Evolutionary conservation across 2,888 invertebrate genomes (phyloP).

Genomic region (Leptinotarsa haldemani): DNA sequence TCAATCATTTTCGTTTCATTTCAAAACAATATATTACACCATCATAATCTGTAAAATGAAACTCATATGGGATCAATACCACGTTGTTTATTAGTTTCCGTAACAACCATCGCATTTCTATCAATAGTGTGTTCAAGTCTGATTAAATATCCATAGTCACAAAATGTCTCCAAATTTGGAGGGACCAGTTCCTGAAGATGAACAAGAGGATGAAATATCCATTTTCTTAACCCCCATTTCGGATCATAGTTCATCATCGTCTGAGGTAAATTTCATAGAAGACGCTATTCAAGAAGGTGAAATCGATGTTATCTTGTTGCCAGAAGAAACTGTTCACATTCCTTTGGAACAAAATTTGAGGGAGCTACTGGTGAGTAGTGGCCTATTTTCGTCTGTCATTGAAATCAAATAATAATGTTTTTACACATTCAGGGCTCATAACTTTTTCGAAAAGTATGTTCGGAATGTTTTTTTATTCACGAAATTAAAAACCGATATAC

Average conservation of each 20-base stretch:
- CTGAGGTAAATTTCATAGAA: slow-evolving; percentile 26
- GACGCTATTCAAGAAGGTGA: slow-evolving; percentile 26
- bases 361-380: slow-evolving; percentile 53
- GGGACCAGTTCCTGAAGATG: slow-evolving; percentile 31
- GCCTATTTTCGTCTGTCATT: no score
- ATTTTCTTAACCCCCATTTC: slow-evolving; percentile 40
- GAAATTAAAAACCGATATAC: no score
- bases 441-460: no score
- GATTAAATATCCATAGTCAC: background rate
- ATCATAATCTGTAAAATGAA: background rate
- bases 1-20: no score
- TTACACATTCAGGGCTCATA: no score
- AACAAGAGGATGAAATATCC: slow-evolving; percentile 29
- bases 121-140: background rate
- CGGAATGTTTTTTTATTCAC: no score
- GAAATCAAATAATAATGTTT: no score
- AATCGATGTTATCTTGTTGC: slow-evolving; percentile 16
- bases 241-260: slow-evolving; percentile 31
- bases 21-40: no score
- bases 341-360: slow-evolving; percentile 53
- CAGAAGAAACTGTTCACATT: slow-evolving; percentile 33
- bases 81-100: slow-evolving; percentile 29
- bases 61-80: slow-evolving; percentile 22
- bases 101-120: background rate
- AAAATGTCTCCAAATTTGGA: slow-evolving; percentile 53